Evolutionary conservation across 1,140 invertebrate genomes (phyloP).

Genomic region (Brachionus paranguensis): DNA sequence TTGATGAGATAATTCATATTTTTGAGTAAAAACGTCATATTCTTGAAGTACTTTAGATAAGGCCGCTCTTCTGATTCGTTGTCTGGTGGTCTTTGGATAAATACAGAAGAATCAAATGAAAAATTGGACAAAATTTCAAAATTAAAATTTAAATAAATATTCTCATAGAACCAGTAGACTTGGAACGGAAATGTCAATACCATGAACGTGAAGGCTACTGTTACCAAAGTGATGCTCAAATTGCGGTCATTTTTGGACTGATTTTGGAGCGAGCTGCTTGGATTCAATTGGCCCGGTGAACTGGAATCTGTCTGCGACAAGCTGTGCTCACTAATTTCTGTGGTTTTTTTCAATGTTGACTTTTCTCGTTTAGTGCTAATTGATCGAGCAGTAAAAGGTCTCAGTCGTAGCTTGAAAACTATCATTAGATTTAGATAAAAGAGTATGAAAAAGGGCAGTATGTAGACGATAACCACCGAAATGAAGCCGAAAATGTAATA

Average conservation of each 20-base stretch:
- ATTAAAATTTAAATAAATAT: conserved; percentile 34
- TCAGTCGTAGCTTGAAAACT: neutral
- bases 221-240: conserved; percentile 35
- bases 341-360: neutral
- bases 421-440: conserved; percentile 23
- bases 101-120: neutral
- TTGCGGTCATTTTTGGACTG: conserved; percentile 37
- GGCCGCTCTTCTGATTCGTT: neutral
- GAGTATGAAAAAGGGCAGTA: conserved; percentile 12
- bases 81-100: neutral
- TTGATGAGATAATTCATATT: conserved; percentile 37
- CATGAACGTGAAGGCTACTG: conserved; percentile 33
- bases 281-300: neutral
- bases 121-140: neutral
- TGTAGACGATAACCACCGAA: neutral
- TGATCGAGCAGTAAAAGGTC: neutral
- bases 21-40: conserved; percentile 26
- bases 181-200: conserved; percentile 35
- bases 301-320: neutral
- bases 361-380: neutral
- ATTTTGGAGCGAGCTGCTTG: neutral
- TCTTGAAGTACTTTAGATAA: neutral
- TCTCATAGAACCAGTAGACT: conserved; percentile 37
- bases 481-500: conserved; percentile 12
- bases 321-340: neutral